phyloP scores from a whole-genome alignment of 2,888 invertebrate genomes.

The Unio delphinus region DNA sequence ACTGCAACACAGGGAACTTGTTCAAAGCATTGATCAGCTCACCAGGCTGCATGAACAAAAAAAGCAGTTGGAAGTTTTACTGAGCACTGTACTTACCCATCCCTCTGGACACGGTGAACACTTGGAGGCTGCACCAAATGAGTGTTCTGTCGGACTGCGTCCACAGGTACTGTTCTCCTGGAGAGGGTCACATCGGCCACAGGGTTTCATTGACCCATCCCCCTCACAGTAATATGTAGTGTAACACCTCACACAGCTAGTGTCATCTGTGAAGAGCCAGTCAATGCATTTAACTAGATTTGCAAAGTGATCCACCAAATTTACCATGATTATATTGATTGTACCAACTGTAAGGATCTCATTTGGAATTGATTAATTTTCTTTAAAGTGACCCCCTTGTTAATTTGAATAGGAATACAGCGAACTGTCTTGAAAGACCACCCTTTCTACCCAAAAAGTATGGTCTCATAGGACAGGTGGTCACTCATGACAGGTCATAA shows the following conservation, averaged over 20 bases:
- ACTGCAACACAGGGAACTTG: too few relatives aligned
- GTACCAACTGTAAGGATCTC: too few relatives aligned
- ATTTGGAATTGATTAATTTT: too few relatives aligned
- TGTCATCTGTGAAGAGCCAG: conserved; percentile 40
- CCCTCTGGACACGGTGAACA: conserved; percentile 55
- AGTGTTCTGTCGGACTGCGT: conserved; percentile 53
- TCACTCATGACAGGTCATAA: too few relatives aligned
- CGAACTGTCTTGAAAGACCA: too few relatives aligned
- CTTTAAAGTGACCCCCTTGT: too few relatives aligned
- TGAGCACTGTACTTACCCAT: conserved; percentile 43
- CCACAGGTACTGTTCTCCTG: conserved; percentile 43
- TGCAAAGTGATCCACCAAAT: background rate
- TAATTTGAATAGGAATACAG: too few relatives aligned
- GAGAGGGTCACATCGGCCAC: conserved; percentile 55
- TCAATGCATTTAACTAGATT: background rate
- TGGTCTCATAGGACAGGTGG: too few relatives aligned
- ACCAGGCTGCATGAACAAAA: too few relatives aligned
- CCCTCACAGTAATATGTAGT: conserved; percentile 58
- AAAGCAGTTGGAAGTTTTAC: too few relatives aligned
- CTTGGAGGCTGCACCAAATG: conserved; percentile 48
- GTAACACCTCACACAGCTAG: conserved; percentile 57
- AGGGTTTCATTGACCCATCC: conserved; percentile 45
- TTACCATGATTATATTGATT: background rate
- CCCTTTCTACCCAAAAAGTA: too few relatives aligned
- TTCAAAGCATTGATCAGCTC: too few relatives aligned